Percentiles rank a stretch among this genome's conserved stretches.
These are phyloP conservation scores for Takifugu bimaculatus DNA, from an alignment of 2,113 vertebrate species.

Conservation along the genomic window DNA sequence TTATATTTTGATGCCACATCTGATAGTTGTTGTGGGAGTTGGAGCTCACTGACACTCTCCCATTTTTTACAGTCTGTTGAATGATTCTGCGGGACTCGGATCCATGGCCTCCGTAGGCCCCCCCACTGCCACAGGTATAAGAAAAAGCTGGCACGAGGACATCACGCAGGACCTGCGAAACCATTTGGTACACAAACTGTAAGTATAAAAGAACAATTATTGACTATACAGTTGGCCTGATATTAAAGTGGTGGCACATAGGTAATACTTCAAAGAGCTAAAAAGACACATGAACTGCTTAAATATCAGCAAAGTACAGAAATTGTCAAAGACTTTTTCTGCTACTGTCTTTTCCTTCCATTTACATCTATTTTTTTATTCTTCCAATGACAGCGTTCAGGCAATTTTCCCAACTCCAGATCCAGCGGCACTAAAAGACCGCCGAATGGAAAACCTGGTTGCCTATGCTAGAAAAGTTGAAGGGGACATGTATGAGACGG, in stretches of 20 bases:
- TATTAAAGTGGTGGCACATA: too few species aligned
- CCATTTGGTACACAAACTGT: constrained; percentile 96
- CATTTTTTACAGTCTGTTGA: constrained; percentile 76
- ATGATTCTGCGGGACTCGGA: constrained; percentile 83
- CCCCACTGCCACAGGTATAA: constrained; percentile 85
- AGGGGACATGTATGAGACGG: constrained; percentile 97
- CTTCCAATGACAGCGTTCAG: constrained; percentile 80
- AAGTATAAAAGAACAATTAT: constrained; percentile 54
- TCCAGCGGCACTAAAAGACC: constrained; percentile 93
- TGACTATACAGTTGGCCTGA: too few species aligned
- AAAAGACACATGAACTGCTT: not conserved
- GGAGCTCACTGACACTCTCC: constrained; percentile 28
- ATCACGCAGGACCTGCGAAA: constrained; percentile 95
- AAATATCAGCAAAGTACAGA: not conserved
- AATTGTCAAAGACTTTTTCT: not conserved
- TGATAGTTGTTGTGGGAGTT: too few species aligned
- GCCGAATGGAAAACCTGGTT: constrained; percentile 96
- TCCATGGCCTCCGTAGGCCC: constrained; percentile 88
- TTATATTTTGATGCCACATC: too few species aligned
- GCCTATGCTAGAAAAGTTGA: constrained; percentile 97
- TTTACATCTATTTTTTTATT: not conserved
- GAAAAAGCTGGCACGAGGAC: constrained; percentile 93
- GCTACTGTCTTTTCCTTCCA: not conserved
- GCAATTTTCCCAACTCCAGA: constrained; percentile 98
- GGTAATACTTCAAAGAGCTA: not conserved